Conservation (phyloP, 2,797 vertebrate species). For the Enoplosus armatus region DNA sequence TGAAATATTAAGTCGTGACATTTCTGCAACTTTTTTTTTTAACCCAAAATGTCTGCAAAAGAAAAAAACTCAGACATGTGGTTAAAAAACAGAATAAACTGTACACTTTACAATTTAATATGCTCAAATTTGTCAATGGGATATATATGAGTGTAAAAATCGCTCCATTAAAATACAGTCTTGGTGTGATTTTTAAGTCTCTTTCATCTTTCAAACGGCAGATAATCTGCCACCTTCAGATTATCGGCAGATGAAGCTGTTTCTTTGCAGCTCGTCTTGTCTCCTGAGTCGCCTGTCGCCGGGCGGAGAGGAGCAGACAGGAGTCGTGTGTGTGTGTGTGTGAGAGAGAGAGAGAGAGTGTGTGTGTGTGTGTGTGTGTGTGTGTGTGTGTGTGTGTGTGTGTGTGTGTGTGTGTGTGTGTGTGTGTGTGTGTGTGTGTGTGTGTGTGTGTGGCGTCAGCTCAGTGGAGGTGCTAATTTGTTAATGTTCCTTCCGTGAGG, state of each 20-base stretch:
- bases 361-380: slow-evolving; percentile 45
- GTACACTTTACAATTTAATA: not conserved
- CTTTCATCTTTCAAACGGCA: slow-evolving; percentile 1
- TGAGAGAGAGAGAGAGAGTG: no score
- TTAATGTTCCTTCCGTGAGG: slow-evolving; percentile 80
- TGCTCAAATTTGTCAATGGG: not conserved
- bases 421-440: slow-evolving; percentile 28
- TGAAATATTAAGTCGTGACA: slow-evolving; percentile 4
- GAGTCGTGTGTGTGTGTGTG: slow-evolving; percentile 29
- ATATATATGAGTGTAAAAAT: no score
- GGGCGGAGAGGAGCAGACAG: slow-evolving; percentile 17
- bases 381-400: slow-evolving; percentile 28
- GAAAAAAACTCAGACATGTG: no score
- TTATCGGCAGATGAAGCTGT: no score
- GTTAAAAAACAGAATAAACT: no score
- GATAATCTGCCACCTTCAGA: not conserved
- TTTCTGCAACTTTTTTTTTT: slow-evolving; percentile 1
- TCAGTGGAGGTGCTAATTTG: slow-evolving; percentile 83
- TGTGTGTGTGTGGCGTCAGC: slow-evolving; percentile 56
- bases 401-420: slow-evolving; percentile 46
- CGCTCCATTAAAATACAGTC: no score
- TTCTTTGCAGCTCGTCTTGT: slow-evolving; percentile 25
- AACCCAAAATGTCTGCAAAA: no score
- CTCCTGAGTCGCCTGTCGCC: slow-evolving; percentile 36
- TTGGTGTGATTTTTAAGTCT: no score